phyloP scores from a whole-genome alignment of 2,797 vertebrate genomes.

The Erethizon dorsatum region DNA sequence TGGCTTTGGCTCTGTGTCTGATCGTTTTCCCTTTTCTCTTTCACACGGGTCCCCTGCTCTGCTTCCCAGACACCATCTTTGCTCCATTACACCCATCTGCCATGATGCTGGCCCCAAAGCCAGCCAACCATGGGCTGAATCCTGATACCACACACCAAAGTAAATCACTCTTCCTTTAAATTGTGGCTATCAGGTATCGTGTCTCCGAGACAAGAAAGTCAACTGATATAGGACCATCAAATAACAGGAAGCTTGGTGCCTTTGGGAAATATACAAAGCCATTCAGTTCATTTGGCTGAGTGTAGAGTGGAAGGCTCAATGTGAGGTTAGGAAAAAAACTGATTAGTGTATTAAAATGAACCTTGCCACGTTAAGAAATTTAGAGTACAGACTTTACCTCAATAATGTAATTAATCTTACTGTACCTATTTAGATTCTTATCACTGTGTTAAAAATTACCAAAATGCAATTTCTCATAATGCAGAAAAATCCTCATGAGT shows the following conservation, averaged over 20 bases:
- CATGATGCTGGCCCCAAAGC: not conserved
- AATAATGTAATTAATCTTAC: not conserved
- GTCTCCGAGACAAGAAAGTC: not conserved
- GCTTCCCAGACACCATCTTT: not conserved
- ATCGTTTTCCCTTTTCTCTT: not conserved
- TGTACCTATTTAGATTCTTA: not conserved
- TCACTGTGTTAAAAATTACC: not conserved
- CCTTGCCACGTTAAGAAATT: not conserved
- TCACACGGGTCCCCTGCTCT: not conserved
- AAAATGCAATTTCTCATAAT: not conserved
- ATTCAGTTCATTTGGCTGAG: rapidly evolving
- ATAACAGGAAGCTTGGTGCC: not conserved
- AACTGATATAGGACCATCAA: not conserved
- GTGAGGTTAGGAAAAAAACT: not conserved
- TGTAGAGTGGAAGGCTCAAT: not conserved
- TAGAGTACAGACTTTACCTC: not conserved
- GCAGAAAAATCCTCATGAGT: not conserved
- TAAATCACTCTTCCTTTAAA: not conserved
- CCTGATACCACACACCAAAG: not conserved
- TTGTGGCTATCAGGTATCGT: not conserved
- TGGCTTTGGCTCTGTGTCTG: not conserved
- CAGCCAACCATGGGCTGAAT: not conserved
- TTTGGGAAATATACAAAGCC: not conserved
- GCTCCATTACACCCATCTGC: not conserved
- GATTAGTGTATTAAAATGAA: not conserved